These are phyloP conservation scores for Parapristionchus giblindavisi DNA, from an alignment of 2,888 invertebrate genomes.

Conservation along the genomic window DNA sequence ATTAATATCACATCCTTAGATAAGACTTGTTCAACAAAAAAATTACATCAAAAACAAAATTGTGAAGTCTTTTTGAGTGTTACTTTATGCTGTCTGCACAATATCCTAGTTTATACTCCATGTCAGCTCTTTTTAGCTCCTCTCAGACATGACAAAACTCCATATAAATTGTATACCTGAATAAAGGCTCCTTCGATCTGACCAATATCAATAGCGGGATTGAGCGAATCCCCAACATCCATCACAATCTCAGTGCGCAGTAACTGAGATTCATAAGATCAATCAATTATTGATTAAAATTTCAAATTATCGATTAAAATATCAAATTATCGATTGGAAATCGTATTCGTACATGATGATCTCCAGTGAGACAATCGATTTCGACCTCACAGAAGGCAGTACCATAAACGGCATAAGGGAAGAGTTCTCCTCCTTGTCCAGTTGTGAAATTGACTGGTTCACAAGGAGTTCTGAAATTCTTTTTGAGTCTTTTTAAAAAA, in stretches of 20 bases:
- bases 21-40: no score
- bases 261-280: slow-evolving; percentile 73
- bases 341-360: slow-evolving; percentile 79
- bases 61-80: neutral
- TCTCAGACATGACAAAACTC: neutral
- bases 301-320: neutral
- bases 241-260: slow-evolving; percentile 90
- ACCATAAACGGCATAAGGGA: slow-evolving; percentile 87
- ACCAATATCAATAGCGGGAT: slow-evolving; percentile 95
- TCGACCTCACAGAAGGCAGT: slow-evolving; percentile 88
- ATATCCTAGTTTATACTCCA: neutral
- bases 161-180: no score
- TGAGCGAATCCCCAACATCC: slow-evolving; percentile 93
- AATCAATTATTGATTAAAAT: neutral
- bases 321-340: neutral
- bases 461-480: slow-evolving; percentile 18
- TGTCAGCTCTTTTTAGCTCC: neutral
- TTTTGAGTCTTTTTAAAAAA: neutral
- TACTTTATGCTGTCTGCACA: neutral
- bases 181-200: slow-evolving; percentile 94
- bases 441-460: slow-evolving; percentile 61
- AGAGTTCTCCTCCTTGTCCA: slow-evolving; percentile 77
- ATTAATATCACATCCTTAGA: no score
- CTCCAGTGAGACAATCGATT: slow-evolving; percentile 91
- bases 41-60: no score